Percentiles rank a stretch among this genome's conserved stretches.
Evolutionary conservation across 2,888 invertebrate genomes (phyloP).

Genomic region (Siphlonurus alternatus): DNA sequence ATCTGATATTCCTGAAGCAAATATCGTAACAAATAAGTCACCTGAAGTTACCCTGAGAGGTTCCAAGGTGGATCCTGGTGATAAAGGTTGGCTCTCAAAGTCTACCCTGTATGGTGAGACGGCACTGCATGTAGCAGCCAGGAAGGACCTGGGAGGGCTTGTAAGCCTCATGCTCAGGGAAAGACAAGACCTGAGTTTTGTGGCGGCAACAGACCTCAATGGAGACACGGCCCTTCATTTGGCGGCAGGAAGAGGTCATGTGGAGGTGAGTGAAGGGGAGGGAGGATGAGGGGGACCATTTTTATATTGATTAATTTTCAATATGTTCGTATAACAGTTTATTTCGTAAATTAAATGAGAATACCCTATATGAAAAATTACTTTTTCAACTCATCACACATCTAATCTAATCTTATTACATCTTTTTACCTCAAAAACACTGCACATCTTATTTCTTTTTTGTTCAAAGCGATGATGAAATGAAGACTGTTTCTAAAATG

Average conservation of each 20-base stretch:
- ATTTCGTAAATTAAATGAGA: no score
- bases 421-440: no score
- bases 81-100: not conserved
- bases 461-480: no score
- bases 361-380: no score
- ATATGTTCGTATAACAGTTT: no score
- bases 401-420: no score
- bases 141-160: slow-evolving; percentile 21
- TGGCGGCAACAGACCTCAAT: slow-evolving; percentile 22
- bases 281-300: no score
- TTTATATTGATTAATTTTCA: no score
- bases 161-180: slow-evolving; percentile 19
- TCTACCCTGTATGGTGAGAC: slow-evolving; percentile 24
- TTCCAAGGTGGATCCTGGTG: not conserved
- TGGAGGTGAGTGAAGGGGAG: no score
- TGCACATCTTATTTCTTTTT: no score
- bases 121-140: slow-evolving; percentile 24
- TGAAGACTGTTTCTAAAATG: no score
- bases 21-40: not conserved
- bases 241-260: slow-evolving; percentile 25
- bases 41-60: not conserved
- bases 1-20: not conserved
- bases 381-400: no score
- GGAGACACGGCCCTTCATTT: slow-evolving; percentile 27
- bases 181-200: slow-evolving; percentile 18